Base-by-base conservation (phyloP, 2,113 vertebrate genomes). In the Apteryx owenii region DNA sequence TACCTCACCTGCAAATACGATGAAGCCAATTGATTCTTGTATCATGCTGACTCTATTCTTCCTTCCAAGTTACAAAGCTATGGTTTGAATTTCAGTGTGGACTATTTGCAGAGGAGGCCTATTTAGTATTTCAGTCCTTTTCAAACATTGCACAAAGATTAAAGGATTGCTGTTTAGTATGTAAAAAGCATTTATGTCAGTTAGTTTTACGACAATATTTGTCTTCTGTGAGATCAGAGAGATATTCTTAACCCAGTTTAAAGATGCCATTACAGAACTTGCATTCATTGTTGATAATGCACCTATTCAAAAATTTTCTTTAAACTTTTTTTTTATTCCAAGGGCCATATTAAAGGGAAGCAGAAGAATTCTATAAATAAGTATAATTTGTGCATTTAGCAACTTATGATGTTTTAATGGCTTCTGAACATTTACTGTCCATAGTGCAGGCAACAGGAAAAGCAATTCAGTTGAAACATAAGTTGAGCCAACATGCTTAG, bases 1-100 rank as follows among this genome's bases (percentile, higher is more conserved):
- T 61, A 22, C 23, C 51, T 21, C 51, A 56, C 31, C 77, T 12
- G 1, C 77, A 65, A 9, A 26, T 2, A 73, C 0, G 0, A 46
- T 11, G 21, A 61, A 65, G 21, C 23, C 51, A 46, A 33, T 10
- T 36, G 15, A 33, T 29, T 81, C 44, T 71, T 69, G 28, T 22
- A 13, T 20, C 36, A 46, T 38, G 36, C 21, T 26, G 17, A 25
- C 65, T 61, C 25, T 25, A 42, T 91, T 69, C 44, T 58, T 61
- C 56, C 66, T 81, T 72, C 40, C 1, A 7, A 56, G 64, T 33
- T 28, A 36, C 60, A 91, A 75, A 85, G 36, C 46, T 76, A n/a
- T 11, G 71, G 69, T 28, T 46, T 82, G 61, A 51, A 76, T 88
- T 64, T 76, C 81, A 64, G 53, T 9, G 38, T 50, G 33, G 16